Conservation (phyloP, 2,888 invertebrate species). For the Platypus cylindrus region DNA sequence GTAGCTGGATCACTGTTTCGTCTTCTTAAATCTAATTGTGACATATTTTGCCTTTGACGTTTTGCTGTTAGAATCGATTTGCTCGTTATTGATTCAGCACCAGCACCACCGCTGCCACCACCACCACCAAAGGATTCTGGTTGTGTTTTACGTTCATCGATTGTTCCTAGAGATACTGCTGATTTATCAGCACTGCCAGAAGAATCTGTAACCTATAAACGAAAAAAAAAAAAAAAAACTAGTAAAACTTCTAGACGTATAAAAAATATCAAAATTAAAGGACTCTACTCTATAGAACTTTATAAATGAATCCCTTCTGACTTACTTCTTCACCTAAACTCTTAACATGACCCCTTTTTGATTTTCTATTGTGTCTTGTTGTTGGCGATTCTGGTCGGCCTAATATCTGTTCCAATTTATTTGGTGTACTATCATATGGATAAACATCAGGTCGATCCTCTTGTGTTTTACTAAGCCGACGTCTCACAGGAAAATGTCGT, state of each 20-base stretch:
- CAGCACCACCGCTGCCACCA: constrained; percentile 9
- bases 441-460: constrained; percentile 27
- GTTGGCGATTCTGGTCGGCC: constrained; percentile 31
- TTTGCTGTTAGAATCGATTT: constrained; percentile 28
- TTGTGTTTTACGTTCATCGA: constrained; percentile 29
- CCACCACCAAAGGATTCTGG: constrained; percentile 17
- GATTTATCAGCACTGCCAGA: constrained; percentile 25
- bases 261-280: too few species aligned
- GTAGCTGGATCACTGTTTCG: constrained; percentile 65
- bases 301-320: too few species aligned
- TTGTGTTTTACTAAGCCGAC: constrained; percentile 10
- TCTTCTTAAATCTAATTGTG: constrained; percentile 43
- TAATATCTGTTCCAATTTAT: constrained; percentile 32
- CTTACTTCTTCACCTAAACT: constrained; percentile 32
- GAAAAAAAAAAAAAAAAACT: too few species aligned
- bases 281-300: too few species aligned
- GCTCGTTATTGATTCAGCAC: constrained; percentile 11
- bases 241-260: too few species aligned
- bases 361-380: constrained; percentile 25
- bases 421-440: constrained; percentile 26
- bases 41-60: constrained; percentile 27
- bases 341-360: constrained; percentile 29
- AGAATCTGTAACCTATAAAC: constrained; percentile 17
- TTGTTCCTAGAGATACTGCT: constrained; percentile 29
- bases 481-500: constrained; percentile 11